These are phyloP conservation scores for Sula dactylatra DNA, from an alignment of 2,113 vertebrate species.

Conservation along the genomic window DNA sequence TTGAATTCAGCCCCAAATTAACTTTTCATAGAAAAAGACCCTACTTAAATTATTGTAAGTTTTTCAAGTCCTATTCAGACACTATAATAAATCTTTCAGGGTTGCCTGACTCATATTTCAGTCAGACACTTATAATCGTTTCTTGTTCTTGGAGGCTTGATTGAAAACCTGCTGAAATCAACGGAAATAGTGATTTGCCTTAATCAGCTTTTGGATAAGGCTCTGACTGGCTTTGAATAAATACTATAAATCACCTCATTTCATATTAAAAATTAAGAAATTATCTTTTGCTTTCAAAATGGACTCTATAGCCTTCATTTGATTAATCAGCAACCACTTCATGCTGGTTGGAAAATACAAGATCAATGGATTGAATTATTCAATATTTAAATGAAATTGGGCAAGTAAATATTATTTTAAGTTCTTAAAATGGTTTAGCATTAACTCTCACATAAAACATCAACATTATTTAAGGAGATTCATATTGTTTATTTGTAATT, in stretches of 20 bases:
- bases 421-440: not conserved
- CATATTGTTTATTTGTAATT: not conserved
- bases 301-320: not conserved
- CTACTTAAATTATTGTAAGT: not conserved
- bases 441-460: not conserved
- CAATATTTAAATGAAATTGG: not conserved
- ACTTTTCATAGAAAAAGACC: not conserved
- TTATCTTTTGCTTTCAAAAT: not conserved
- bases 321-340: not conserved
- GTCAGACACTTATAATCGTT: not conserved
- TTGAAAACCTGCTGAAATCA: constrained; percentile 4
- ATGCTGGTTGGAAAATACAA: not conserved
- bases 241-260: not conserved
- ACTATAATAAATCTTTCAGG: not conserved
- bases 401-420: not conserved
- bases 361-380: not conserved
- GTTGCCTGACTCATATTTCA: not conserved
- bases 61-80: not conserved
- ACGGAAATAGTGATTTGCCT: not conserved
- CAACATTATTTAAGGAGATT: not conserved
- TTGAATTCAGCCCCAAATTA: not conserved
- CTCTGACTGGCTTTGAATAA: not conserved
- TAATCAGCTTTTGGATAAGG: not conserved
- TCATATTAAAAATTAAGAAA: not conserved
- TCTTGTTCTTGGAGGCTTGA: not conserved